phyloP scores from a whole-genome alignment of 2,888 invertebrate genomes.

The Zygothrica quintamaculata region DNA sequence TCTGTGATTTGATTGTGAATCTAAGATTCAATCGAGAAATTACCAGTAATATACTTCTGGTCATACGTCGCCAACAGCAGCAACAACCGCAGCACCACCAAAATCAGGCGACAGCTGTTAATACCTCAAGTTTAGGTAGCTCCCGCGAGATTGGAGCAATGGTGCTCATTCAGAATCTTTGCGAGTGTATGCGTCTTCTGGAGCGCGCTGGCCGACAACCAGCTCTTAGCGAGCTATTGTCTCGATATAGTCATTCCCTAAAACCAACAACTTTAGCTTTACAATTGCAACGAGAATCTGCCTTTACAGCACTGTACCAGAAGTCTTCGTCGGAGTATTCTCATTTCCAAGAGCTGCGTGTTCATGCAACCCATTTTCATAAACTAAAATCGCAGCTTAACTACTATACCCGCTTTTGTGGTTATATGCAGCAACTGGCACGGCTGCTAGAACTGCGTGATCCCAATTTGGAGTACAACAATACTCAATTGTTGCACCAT shows the following conservation, averaged over 20 bases:
- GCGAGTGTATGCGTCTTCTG: constrained; percentile 80
- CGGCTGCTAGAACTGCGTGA: constrained; percentile 83
- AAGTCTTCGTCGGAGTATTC: constrained; percentile 66
- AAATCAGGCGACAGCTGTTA: neutral
- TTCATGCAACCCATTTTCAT: constrained; percentile 76
- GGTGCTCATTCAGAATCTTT: constrained; percentile 75
- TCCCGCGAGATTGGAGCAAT: constrained; percentile 79
- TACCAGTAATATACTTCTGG: constrained; percentile 78
- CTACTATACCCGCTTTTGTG: constrained; percentile 81
- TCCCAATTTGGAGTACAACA: constrained; percentile 72
- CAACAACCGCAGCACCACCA: constrained; percentile 34
- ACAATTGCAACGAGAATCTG: constrained; percentile 76
- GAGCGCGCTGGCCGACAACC: constrained; percentile 57
- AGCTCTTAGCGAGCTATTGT: constrained; percentile 73
- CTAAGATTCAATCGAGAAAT: constrained; percentile 82
- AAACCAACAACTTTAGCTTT: constrained; percentile 67
- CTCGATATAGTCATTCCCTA: constrained; percentile 72
- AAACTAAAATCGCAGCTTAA: constrained; percentile 81
- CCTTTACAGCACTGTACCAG: constrained; percentile 70
- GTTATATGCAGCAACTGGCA: constrained; percentile 79
- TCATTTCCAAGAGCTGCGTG: constrained; percentile 77
- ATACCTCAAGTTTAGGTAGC: constrained; percentile 31
- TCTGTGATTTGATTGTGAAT: constrained; percentile 83
- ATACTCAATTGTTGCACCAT: constrained; percentile 75
- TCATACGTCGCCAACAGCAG: constrained; percentile 81